Conservation (phyloP, 2,113 vertebrate species). For the Agapornis roseicollis region DNA sequence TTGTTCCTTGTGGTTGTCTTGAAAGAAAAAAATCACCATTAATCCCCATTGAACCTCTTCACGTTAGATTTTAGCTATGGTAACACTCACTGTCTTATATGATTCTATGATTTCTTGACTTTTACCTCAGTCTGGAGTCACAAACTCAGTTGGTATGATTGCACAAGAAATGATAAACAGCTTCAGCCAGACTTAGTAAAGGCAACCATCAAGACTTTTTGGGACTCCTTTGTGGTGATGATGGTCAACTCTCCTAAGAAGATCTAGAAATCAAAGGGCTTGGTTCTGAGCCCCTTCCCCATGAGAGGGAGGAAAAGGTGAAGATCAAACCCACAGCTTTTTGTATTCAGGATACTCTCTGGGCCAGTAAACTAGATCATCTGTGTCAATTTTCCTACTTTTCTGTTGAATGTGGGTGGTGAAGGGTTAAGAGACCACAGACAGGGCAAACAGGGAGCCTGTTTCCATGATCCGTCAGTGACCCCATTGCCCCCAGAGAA, state of each 20-base stretch:
- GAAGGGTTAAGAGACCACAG: not conserved
- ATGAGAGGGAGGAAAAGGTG: not conserved
- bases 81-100: not conserved
- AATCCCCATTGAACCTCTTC: not conserved
- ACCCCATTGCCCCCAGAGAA: not conserved
- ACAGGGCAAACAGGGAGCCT: not conserved
- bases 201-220: not conserved
- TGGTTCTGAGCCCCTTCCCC: not conserved
- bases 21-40: not conserved
- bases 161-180: not conserved
- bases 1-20: not conserved
- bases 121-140: not conserved
- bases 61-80: not conserved
- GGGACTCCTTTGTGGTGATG: not conserved
- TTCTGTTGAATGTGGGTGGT: not conserved
- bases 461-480: not conserved
- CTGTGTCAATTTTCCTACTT: not conserved
- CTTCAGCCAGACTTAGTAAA: not conserved
- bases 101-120: not conserved
- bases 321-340: not conserved
- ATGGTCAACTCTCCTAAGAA: not conserved
- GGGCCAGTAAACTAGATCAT: not conserved
- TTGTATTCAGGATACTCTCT: not conserved
- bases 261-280: not conserved
- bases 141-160: not conserved